These are phyloP conservation scores for Diplogasteroides magnus DNA, from an alignment of 1,140 invertebrate genomes.

Conservation along the genomic window DNA sequence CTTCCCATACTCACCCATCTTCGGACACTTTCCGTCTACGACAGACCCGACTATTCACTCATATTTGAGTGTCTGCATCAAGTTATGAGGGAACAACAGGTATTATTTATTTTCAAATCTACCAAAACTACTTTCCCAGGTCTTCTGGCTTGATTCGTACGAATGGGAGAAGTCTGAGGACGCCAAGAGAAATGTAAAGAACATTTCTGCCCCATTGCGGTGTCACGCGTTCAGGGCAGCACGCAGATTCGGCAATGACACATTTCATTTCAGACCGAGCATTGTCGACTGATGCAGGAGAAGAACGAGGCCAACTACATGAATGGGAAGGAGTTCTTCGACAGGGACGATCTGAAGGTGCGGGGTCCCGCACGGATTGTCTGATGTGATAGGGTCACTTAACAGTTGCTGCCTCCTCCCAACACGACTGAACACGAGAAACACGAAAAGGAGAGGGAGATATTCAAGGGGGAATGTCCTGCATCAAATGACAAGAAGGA, in stretches of 20 bases:
- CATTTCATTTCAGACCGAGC: background rate
- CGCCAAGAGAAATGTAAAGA: too few relatives aligned
- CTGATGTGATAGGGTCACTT: too few relatives aligned
- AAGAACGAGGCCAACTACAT: background rate
- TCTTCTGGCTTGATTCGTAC: conserved; percentile 23
- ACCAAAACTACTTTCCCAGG: background rate
- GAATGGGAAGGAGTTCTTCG: background rate
- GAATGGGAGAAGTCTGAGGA: conserved; percentile 26
- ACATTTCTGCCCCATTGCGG: too few relatives aligned
- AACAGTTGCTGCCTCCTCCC: too few relatives aligned
- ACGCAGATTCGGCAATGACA: too few relatives aligned
- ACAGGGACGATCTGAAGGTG: background rate
- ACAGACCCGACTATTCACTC: conserved; percentile 34
- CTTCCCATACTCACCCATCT: conserved; percentile 16
- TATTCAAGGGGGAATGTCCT: too few relatives aligned
- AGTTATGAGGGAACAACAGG: conserved; percentile 28
- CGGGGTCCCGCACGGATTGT: too few relatives aligned
- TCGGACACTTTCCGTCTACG: conserved; percentile 36
- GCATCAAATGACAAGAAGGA: background rate
- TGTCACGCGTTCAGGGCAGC: too few relatives aligned
- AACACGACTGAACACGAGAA: background rate
- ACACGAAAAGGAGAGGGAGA: background rate
- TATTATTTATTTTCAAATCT: background rate
- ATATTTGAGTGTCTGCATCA: conserved; percentile 30
- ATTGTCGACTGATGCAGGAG: background rate